Evolutionary conservation across 2,113 vertebrate genomes (phyloP).

Genomic region (Nycticebus coucang): DNA sequence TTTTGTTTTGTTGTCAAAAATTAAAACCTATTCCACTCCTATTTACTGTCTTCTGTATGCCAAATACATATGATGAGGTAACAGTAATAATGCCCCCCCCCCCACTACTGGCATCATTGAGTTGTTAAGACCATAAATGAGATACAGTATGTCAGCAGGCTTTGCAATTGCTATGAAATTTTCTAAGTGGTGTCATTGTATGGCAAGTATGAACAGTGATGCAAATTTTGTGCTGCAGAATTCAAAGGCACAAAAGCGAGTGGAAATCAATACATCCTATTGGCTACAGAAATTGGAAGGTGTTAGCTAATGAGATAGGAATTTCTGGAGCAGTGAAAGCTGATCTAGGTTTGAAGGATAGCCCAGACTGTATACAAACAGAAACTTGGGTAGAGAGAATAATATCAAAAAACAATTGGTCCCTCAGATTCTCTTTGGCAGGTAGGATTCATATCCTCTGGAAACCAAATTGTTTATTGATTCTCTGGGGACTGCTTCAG

Average conservation of each 20-base stretch:
- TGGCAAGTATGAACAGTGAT: background rate
- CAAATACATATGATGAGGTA: background rate
- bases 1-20: slow-evolving; percentile 20
- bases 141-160: background rate
- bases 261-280: background rate
- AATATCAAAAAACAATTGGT: background rate
- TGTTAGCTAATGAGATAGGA: background rate
- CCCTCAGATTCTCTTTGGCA: slow-evolving; percentile 41
- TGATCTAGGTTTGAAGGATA: background rate
- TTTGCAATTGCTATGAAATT: background rate
- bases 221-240: background rate
- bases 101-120: background rate
- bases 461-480: slow-evolving; percentile 66
- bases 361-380: background rate
- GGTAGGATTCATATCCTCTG: slow-evolving; percentile 55
- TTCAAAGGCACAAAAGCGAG: background rate
- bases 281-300: background rate
- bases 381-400: background rate
- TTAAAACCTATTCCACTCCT: background rate
- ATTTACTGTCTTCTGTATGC: background rate
- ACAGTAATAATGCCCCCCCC: background rate
- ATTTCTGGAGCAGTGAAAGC: background rate
- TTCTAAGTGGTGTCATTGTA: background rate
- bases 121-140: background rate
- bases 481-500: slow-evolving; percentile 50